Evolutionary conservation across 2,797 vertebrate species (phyloP).

Genomic region (Pempheris klunzingeri): DNA sequence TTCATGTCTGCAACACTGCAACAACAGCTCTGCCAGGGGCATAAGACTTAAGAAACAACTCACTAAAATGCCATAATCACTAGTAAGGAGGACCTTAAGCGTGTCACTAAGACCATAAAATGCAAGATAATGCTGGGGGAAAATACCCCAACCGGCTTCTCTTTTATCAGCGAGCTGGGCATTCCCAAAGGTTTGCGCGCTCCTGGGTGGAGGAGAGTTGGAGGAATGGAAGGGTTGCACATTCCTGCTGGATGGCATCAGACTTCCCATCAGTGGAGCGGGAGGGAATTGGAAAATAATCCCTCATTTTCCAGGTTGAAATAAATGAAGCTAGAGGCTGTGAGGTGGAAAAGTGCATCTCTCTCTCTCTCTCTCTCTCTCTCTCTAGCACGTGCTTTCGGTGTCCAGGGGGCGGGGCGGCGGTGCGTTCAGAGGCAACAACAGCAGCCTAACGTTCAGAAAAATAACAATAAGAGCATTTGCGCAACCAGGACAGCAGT

Average conservation of each 20-base stretch:
- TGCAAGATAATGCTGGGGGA: neutral
- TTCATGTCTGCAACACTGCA: neutral
- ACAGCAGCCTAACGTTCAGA: neutral
- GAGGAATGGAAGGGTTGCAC: slow-evolving; percentile 73
- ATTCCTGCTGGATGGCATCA: slow-evolving; percentile 86
- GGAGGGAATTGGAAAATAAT: slow-evolving; percentile 78
- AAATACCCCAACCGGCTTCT: slow-evolving; percentile 11
- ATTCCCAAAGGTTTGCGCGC: slow-evolving; percentile 66
- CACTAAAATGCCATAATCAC: neutral
- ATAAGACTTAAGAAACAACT: no score
- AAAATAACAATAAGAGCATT: neutral
- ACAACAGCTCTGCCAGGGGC: no score
- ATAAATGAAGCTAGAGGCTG: slow-evolving; percentile 49
- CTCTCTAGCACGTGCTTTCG: slow-evolving; percentile 37
- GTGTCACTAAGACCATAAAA: neutral
- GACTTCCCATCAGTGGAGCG: slow-evolving; percentile 78
- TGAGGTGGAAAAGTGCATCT: slow-evolving; percentile 50
- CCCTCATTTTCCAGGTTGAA: slow-evolving; percentile 77
- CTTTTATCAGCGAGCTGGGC: slow-evolving; percentile 52
- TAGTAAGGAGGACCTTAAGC: no score
- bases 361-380: no score
- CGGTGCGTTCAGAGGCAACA: neutral
- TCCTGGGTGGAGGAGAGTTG: slow-evolving; percentile 67
- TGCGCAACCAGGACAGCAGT: neutral
- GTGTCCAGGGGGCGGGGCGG: slow-evolving; percentile 2